Evolutionary conservation across 2,113 vertebrate species (phyloP).

Genomic region (Gadus macrocephalus): DNA sequence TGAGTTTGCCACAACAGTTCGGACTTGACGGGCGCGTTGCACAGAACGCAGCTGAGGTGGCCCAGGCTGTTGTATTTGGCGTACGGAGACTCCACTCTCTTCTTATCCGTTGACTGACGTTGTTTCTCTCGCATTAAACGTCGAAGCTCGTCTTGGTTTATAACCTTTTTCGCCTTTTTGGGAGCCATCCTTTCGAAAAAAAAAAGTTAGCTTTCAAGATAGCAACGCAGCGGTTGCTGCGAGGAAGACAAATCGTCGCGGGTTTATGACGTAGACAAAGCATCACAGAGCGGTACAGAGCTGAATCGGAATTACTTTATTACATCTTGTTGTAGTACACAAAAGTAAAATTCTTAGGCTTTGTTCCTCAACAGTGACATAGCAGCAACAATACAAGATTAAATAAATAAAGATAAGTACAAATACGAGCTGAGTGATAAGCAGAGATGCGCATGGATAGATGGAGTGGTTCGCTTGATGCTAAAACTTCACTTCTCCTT

Average conservation of each 20-base stretch:
- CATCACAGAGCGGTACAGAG: too few species aligned
- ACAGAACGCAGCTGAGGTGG: slow-evolving; percentile 83
- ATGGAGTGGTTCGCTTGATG: too few species aligned
- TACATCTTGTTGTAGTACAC: too few species aligned
- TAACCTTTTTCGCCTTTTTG: slow-evolving; percentile 75
- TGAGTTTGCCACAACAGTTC: slow-evolving; percentile 92
- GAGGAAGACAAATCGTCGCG: slow-evolving; percentile 18
- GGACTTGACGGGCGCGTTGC: slow-evolving; percentile 81
- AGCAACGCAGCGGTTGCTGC: not conserved
- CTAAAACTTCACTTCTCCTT: too few species aligned
- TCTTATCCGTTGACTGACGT: slow-evolving; percentile 74
- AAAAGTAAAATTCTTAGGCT: too few species aligned
- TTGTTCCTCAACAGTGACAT: too few species aligned
- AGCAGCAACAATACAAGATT: too few species aligned
- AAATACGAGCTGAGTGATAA: too few species aligned
- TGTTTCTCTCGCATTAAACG: slow-evolving; percentile 89
- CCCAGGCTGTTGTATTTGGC: slow-evolving; percentile 89
- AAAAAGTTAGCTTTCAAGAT: slow-evolving; percentile 16
- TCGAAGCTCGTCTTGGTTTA: slow-evolving; percentile 89
- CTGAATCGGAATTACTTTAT: too few species aligned
- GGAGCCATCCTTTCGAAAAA: slow-evolving; percentile 51
- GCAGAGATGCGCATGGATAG: too few species aligned
- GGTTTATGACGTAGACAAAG: slow-evolving; percentile 40
- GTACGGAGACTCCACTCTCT: slow-evolving; percentile 87
- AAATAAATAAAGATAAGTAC: too few species aligned